Evolutionary conservation across 2,113 vertebrate species (phyloP).

Genomic region (Percopsis transmontana): DNA sequence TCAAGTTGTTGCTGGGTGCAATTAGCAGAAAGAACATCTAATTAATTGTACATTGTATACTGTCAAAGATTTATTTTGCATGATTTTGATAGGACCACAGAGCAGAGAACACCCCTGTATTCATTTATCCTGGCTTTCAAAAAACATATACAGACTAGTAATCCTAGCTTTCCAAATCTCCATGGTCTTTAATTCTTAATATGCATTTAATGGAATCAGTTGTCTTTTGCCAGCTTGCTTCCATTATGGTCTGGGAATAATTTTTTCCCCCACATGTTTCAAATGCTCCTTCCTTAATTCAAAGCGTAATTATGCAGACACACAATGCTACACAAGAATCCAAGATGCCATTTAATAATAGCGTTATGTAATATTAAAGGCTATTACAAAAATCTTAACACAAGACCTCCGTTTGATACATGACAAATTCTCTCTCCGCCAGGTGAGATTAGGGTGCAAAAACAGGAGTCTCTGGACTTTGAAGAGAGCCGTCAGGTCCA

Average conservation of each 20-base stretch:
- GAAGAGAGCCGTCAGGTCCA: constrained; percentile 77
- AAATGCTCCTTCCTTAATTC: neutral
- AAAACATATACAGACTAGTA: constrained; percentile 3
- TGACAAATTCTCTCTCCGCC: neutral
- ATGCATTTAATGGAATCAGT: neutral
- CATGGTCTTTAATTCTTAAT: constrained; percentile 11
- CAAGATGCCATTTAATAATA: neutral
- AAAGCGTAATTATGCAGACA: neutral
- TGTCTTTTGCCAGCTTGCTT: neutral
- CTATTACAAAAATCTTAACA: neutral
- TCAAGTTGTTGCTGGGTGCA: neutral
- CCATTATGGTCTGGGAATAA: neutral
- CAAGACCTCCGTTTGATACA: neutral
- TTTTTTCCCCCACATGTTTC: neutral
- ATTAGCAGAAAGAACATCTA: constrained; percentile 10
- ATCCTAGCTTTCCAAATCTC: constrained; percentile 1
- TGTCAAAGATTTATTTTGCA: neutral
- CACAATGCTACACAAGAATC: neutral
- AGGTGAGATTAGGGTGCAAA: constrained; percentile 86
- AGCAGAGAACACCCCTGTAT: too few relatives aligned
- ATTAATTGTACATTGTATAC: neutral
- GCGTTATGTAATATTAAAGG: neutral
- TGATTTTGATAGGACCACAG: neutral
- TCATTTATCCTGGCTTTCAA: constrained; percentile 5
- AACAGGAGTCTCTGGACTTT: constrained; percentile 84